Evolutionary conservation across 2,797 vertebrate species (phyloP).

Genomic region (Darevskia mixta): DNA sequence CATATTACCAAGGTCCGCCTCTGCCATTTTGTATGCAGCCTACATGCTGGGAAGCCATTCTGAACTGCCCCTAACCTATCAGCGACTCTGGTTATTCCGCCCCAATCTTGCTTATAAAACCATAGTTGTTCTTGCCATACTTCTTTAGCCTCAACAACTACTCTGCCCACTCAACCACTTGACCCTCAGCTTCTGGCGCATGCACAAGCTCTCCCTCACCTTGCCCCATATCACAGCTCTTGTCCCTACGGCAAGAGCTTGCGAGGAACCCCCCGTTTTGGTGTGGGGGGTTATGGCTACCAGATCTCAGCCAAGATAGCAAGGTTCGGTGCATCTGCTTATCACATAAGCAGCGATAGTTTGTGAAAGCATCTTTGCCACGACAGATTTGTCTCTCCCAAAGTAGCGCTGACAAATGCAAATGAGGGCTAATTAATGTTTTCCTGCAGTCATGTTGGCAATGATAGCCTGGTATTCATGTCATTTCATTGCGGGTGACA

Average conservation of each 20-base stretch:
- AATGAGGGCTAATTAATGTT: constrained; percentile 80
- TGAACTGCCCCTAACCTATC: neutral
- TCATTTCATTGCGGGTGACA: constrained; percentile 78
- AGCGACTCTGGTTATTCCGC: neutral
- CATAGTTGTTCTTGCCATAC: neutral
- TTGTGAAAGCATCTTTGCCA: constrained; percentile 70
- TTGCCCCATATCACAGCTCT: neutral
- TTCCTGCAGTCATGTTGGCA: constrained; percentile 76
- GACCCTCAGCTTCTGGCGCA: neutral
- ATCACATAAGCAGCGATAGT: constrained; percentile 66
- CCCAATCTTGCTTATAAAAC: neutral
- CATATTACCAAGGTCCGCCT: no score
- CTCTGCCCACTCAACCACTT: neutral
- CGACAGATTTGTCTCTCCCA: constrained; percentile 72
- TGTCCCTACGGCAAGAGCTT: neutral
- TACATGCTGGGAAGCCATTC: neutral
- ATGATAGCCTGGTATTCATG: constrained; percentile 70
- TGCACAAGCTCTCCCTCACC: neutral
- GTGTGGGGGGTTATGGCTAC: neutral
- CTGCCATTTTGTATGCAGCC: neutral
- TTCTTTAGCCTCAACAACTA: neutral
- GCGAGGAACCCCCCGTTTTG: neutral
- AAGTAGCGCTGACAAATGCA: constrained; percentile 74
- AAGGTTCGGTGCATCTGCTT: constrained; percentile 68
- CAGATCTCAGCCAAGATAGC: constrained; percentile 47